Conservation (phyloP, 2,888 invertebrate species). For the Tetheella fluctuosa region DNA sequence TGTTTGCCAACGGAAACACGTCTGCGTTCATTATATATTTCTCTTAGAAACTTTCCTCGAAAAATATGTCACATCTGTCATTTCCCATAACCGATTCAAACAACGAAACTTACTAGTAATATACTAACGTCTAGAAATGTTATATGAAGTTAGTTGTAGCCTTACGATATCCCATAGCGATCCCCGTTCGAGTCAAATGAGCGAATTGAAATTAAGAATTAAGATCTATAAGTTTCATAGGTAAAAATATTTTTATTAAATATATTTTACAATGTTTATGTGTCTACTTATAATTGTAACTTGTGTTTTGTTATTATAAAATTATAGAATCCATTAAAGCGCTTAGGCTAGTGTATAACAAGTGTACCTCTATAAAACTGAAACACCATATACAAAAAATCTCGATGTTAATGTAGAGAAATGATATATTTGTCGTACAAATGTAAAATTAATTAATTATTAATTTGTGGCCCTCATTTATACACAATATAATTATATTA, state of each 20-base stretch:
- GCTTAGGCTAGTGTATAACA: neutral
- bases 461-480: neutral
- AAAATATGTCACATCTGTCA: slow-evolving; percentile 9
- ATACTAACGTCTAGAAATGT: neutral
- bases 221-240: neutral
- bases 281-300: neutral
- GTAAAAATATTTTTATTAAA: neutral
- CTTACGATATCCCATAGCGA: neutral
- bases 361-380: neutral
- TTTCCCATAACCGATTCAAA: neutral
- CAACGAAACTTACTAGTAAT: neutral
- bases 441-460: too few relatives aligned
- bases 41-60: neutral
- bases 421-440: neutral
- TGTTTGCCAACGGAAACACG: slow-evolving; percentile 18
- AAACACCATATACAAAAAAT: neutral
- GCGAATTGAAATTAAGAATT: neutral
- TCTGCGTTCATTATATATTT: neutral
- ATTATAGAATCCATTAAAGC: neutral
- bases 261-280: slow-evolving; percentile 3
- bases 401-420: neutral
- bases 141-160: neutral
- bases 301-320: neutral
- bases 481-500: slow-evolving; percentile 3
- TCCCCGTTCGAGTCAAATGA: neutral